Evolutionary conservation across 1,140 invertebrate genomes (phyloP), one percentile per base, ranked within the genome.

Genomic region (Campodea augens): DNA sequence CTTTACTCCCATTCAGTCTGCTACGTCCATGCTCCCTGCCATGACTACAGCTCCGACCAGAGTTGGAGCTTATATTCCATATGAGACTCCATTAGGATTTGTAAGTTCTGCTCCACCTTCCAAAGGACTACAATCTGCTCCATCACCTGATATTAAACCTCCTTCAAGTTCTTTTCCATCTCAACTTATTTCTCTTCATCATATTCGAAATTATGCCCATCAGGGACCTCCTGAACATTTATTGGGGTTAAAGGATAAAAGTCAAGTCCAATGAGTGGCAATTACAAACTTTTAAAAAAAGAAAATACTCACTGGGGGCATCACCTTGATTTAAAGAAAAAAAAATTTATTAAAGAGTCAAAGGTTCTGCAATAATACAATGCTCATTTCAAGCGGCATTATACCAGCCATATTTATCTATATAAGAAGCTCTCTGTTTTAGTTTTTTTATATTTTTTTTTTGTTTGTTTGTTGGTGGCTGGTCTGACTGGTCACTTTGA

Each of bases 141-240:
- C 48, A 49, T 40, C 48, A 53, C 20, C 60, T 58, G 48, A 54
- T 65, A 50, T 58, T 60, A 41, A 50, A 53, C 44, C 60, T 54
- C 5, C 46, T 55, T 43, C 77, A 45, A 83, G 78, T 54, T 75
- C 75, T 47, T 92, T 90, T 62, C 88, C 89, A 40, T 93, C 92
- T 61, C 89, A 93, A 60, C 71, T 95, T 54, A 90, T 96, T 56
- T 92, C 88, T 49, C 70, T 97, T 43, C 88, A 95, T 65, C 89
- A 95, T 65, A 95, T 96, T 55, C 75, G 90, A 55, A 97, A 93
- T 62, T 95, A 93, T 66, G 87, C 89, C 48, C 86, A 90, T 60
- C 87, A 91, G 60, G 86, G 86, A 4, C 74, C 62, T 68, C 59
- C 64, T 48, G 68, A 72, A 51, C 68, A 68, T 50, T 59, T 69